These are phyloP conservation scores for Tricholaema leucomelas DNA, from an alignment of 2,113 vertebrate species.

Conservation along the genomic window DNA sequence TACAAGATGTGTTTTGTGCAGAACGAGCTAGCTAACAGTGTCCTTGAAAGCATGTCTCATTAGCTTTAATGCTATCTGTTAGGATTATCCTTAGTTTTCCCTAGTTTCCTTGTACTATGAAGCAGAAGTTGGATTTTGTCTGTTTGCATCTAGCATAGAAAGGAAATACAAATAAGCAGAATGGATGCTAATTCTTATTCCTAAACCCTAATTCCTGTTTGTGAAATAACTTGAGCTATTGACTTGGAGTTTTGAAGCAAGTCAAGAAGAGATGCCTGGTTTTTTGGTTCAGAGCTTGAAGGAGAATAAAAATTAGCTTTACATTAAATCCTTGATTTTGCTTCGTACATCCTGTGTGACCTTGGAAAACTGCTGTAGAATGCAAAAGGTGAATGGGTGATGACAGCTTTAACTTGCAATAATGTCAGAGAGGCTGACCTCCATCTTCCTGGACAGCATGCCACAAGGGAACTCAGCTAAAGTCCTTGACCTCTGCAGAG, in stretches of 20 bases:
- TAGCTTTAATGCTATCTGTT: not conserved
- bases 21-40: not conserved
- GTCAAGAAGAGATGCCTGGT: not conserved
- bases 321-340: not conserved
- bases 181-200: not conserved
- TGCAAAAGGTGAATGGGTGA: not conserved
- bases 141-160: not conserved
- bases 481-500: not conserved
- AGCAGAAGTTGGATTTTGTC: not conserved
- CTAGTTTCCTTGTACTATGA: not conserved
- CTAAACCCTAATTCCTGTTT: not conserved
- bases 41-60: not conserved
- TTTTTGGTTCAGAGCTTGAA: not conserved
- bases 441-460: rapidly evolving
- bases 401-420: not conserved
- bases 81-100: not conserved
- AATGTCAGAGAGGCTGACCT: not conserved
- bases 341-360: not conserved
- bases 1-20: not conserved
- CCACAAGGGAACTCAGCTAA: not conserved
- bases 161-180: not conserved
- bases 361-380: not conserved
- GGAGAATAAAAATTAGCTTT: not conserved
- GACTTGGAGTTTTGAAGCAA: not conserved
- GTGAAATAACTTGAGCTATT: not conserved